A percentile compares a stretch with the other conserved stretches of the same genome.
These are phyloP conservation scores for Manacus vitellinus DNA, from an alignment of 2,113 vertebrate genomes.

Conservation along the genomic window DNA sequence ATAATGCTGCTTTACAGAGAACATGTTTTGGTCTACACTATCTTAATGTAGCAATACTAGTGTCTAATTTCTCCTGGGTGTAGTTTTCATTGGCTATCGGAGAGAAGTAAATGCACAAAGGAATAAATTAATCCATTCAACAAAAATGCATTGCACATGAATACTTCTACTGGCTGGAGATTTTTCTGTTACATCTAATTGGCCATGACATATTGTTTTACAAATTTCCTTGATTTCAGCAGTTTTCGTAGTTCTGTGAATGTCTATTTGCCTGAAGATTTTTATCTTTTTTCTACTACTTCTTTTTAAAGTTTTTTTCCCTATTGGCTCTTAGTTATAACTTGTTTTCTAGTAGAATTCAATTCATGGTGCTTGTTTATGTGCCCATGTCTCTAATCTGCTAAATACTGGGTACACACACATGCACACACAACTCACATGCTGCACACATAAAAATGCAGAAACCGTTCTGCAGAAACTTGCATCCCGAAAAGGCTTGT, in stretches of 20 bases:
- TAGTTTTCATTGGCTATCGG: background rate
- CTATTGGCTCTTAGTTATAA: background rate
- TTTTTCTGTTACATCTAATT: background rate
- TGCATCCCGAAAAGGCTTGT: background rate
- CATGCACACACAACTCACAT: background rate
- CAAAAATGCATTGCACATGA: background rate
- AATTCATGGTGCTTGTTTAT: background rate
- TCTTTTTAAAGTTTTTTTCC: background rate
- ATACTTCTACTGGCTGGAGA: background rate
- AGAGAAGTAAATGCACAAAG: background rate
- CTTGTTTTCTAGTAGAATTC: background rate
- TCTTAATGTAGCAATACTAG: background rate
- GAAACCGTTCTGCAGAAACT: background rate
- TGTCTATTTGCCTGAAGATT: background rate
- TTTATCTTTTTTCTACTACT: background rate
- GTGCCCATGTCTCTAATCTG: background rate
- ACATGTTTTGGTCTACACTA: background rate
- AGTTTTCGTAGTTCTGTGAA: background rate
- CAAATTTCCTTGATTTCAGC: conserved; percentile 1
- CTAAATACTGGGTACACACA: background rate
- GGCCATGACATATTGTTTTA: background rate
- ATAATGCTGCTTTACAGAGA: background rate
- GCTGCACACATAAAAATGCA: background rate
- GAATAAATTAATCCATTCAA: background rate
- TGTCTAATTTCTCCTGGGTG: background rate